phyloP scores from a whole-genome alignment of 2,888 invertebrate species.

The Augiades crinisus region DNA sequence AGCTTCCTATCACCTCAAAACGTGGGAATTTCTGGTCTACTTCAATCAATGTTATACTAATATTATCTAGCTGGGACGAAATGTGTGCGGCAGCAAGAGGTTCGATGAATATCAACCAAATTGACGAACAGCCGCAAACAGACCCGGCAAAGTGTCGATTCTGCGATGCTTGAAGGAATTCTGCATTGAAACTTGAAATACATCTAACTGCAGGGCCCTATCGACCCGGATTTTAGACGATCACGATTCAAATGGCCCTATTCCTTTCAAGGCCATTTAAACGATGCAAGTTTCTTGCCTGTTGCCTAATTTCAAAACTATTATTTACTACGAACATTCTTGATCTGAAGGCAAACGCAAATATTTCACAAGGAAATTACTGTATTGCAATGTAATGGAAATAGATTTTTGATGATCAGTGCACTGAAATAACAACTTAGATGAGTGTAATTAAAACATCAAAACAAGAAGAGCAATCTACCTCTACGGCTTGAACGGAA shows the following conservation, averaged over 20 bases:
- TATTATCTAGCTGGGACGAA: background rate
- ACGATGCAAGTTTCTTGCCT: no score
- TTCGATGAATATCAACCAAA: background rate
- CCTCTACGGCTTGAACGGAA: slow-evolving; percentile 14
- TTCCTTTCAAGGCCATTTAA: no score
- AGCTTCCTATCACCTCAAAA: no score
- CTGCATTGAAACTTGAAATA: background rate
- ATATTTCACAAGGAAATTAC: no score
- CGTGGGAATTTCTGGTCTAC: no score
- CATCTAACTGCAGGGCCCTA: background rate
- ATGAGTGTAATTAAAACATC: background rate
- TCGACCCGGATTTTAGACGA: background rate
- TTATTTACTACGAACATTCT: no score
- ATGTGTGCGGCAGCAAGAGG: background rate
- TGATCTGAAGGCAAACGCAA: no score
- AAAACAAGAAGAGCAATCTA: slow-evolving; percentile 4
- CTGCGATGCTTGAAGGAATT: background rate
- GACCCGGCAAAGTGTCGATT: background rate
- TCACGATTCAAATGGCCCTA: background rate
- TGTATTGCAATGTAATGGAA: no score
- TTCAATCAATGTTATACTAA: no score
- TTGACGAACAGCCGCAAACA: background rate
- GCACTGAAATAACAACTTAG: background rate
- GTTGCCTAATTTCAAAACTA: no score
- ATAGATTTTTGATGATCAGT: no score